Evolutionary conservation across 2,888 invertebrate genomes (phyloP), one percentile per base, ranked within the genome.

Genomic region (Axea sp.): DNA sequence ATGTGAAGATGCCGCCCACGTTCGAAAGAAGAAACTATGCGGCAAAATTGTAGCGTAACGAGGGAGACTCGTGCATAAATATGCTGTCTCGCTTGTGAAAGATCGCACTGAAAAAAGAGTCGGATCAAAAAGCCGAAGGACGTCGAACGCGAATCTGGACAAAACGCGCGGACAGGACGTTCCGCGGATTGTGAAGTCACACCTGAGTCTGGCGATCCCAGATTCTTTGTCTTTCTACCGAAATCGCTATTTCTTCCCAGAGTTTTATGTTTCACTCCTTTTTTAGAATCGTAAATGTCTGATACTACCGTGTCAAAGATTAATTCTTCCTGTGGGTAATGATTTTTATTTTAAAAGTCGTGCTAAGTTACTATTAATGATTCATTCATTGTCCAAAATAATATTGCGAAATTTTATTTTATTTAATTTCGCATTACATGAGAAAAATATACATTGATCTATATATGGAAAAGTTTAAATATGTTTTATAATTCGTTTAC

Each of bases 41-140:
- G 79, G 79, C 78, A 69, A 79, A 64, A 68, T 83, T 80, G 85
- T 85, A 83, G 85, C 83, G 87, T 86, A 86, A 87, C 86, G 82
- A 86, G 82, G 84, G 78, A 79, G 82, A 79, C 73, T 79, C 80
- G 67, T 77, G 79, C 82, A 83, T 82, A 82, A 83, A 84, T 84
- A 82, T 80, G 69, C 73, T 71, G 62, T 71, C 72, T 47, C 76
- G 77, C 74, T 69, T 75, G 80, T 81, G 82, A 83, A 77, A 79
- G 75, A 75, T 74, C 69, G 68, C 71, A 73, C 57, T 78, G 69
- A 80, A 78, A 80, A 82, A 82, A 80, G 62, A 82, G 79, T 67
- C 60, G 76, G 77, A 81, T 78, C 69, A 76, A 73, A 75, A 77
- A 72, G 75, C 64, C 75, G 74, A 71, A 69, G 73, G 67, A 71